Conservation (phyloP, 2,797 vertebrate species). For the Rhincodon typus region DNA sequence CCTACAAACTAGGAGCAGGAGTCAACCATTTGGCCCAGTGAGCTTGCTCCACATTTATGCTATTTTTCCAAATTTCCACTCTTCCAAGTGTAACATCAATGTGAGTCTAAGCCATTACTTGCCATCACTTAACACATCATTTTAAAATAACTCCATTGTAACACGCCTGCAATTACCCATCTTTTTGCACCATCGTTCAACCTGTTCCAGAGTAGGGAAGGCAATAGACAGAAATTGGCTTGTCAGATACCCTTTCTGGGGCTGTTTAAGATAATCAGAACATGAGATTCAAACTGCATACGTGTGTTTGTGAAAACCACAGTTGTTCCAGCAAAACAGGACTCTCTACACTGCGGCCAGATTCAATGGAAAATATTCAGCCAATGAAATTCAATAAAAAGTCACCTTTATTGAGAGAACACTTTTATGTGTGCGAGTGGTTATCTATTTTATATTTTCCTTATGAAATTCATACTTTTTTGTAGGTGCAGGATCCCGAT, state of each 20-base stretch:
- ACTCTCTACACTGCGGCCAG: background rate
- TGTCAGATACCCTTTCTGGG: background rate
- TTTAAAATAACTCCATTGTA: background rate
- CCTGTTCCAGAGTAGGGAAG: background rate
- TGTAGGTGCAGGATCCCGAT: background rate
- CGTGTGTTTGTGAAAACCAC: background rate
- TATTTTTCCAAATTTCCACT: background rate
- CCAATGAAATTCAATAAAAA: background rate
- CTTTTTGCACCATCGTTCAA: background rate
- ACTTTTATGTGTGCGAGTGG: background rate
- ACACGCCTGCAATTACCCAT: background rate
- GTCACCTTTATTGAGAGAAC: background rate
- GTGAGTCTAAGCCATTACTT: background rate
- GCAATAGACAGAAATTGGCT: background rate
- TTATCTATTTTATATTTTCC: background rate
- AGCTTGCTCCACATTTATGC: background rate
- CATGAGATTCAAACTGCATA: background rate
- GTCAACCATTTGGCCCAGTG: no score
- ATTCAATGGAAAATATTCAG: background rate
- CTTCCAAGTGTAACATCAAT: no score
- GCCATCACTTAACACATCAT: background rate
- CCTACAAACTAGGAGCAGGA: no score
- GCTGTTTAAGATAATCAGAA: background rate
- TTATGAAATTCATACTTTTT: background rate
- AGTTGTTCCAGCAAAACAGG: background rate